Conservation (phyloP, 2,113 vertebrate species). For the Pluvialis apricaria region DNA sequence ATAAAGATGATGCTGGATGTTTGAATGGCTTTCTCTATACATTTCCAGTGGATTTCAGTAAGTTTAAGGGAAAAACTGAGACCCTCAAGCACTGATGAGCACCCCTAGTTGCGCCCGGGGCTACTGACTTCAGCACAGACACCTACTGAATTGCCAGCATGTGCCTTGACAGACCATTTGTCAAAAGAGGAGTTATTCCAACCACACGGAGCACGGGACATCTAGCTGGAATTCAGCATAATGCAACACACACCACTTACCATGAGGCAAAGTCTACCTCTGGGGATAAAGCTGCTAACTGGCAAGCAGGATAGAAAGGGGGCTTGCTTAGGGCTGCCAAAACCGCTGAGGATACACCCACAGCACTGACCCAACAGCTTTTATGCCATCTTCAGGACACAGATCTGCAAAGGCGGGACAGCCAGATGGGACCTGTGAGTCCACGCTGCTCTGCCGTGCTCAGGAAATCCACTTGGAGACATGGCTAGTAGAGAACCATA, state of each 20-base stretch:
- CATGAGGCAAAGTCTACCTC: not conserved
- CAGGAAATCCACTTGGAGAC: not conserved
- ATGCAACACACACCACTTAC: not conserved
- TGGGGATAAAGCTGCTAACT: not conserved
- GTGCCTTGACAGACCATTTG: not conserved
- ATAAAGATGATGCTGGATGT: not conserved
- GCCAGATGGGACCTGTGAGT: not conserved
- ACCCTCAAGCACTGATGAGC: not conserved
- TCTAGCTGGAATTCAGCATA: not conserved
- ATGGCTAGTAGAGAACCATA: not conserved
- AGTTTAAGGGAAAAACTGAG: not conserved
- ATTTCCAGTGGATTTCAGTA: not conserved
- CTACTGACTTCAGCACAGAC: not conserved
- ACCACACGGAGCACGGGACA: fast-evolving
- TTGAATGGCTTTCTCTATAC: not conserved
- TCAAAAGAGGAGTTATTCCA: not conserved
- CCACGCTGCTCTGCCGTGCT: not conserved
- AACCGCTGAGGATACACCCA: not conserved
- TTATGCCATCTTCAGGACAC: not conserved
- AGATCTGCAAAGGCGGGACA: not conserved
- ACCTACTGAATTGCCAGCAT: not conserved
- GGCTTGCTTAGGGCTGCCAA: not conserved
- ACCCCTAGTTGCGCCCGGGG: not conserved
- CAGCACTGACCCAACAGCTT: not conserved
- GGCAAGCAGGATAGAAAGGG: not conserved